phyloP scores from a whole-genome alignment of 2,113 vertebrate genomes.

The Pan troglodytes region NHGRI_mPanTro3-v2.1_pri NC_072398.2:70820001-70820500 shows the following conservation, averaged over 20 bases:
- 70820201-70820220: not conserved
- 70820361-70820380: too few species aligned
- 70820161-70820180: not conserved
- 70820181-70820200: constrained; percentile 3
- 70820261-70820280: too few species aligned
- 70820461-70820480: too few species aligned
- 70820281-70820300: too few species aligned
- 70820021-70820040: not conserved
- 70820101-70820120: not conserved
- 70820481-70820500: too few species aligned
- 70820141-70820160: not conserved
- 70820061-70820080: not conserved
- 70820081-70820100: not conserved
- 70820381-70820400: too few species aligned
- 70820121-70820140: not conserved
- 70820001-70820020: not conserved
- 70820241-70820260: not conserved
- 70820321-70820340: too few species aligned
- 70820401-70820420: too few species aligned
- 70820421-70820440: too few species aligned
- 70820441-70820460: too few species aligned
- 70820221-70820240: not conserved
- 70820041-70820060: not conserved
- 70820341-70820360: too few species aligned
- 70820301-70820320: too few species aligned